Conservation (phyloP, 2,113 vertebrate species). For the Dissostichus mawsoni region DNA sequence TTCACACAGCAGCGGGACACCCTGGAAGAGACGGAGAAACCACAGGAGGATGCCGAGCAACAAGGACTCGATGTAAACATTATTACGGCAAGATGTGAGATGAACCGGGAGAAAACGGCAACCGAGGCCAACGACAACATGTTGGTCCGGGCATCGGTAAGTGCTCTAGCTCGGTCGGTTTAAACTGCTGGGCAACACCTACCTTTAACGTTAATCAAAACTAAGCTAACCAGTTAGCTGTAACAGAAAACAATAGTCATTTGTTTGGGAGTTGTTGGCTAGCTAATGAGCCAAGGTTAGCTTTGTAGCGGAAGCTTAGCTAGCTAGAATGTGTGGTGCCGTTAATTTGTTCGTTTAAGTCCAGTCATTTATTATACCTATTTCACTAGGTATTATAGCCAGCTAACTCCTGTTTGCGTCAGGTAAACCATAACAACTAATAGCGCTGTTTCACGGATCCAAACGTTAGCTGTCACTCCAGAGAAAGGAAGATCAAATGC, state of each 20-base stretch:
- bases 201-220: not conserved
- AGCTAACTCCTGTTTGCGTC: not conserved
- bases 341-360: not conserved
- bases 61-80: constrained; percentile 38
- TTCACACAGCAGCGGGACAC: constrained; percentile 44
- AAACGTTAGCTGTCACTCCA: not conserved
- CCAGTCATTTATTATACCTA: too few species aligned
- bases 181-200: not conserved
- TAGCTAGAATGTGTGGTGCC: not conserved
- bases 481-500: not conserved
- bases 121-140: constrained; percentile 73
- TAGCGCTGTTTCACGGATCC: not conserved
- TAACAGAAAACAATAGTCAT: not conserved
- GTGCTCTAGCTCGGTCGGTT: not conserved
- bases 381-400: not conserved
- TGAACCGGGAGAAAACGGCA: constrained; percentile 67
- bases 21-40: constrained; percentile 68
- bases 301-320: not conserved
- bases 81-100: constrained; percentile 73
- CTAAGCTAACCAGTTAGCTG: too few species aligned
- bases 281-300: not conserved
- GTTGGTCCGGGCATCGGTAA: constrained; percentile 79
- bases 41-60: constrained; percentile 52
- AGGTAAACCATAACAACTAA: not conserved
- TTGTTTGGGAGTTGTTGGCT: not conserved